Base-by-base conservation (phyloP, 2,797 vertebrate species). In the Agapornis canus region DNA sequence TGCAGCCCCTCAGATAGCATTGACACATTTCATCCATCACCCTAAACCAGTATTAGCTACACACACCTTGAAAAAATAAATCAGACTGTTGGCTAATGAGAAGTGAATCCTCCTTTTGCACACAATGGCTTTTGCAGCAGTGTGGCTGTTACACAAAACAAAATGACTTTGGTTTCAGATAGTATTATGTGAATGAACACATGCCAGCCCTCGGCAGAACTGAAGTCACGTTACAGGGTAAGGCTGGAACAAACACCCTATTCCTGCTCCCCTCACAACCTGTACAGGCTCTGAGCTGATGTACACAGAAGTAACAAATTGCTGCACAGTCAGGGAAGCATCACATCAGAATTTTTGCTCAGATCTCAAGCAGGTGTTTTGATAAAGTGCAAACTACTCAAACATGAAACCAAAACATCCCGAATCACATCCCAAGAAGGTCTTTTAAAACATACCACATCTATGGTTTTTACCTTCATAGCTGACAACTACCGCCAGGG, bases 301-400 rank as follows among this genome's bases (percentile, higher is more conserved):
- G 6, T 19, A n/a, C 83, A 61, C 56, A 57, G 51, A 63, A 71
- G 15, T 32, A 49, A 52, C 5, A 57, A 54, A 73, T 1, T 19
- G 37, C 77, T 83, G 75, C 77, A 37, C 1, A 51, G 29, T 29
- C 11, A 10, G 60, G 56, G 42, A 89, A 79, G 57, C 0, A 0
- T 45, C 86, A 51, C 42, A 56, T 54, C 19, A 39, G 12, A 8
- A 20, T 71, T 70, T 83, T 66, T 94, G 61, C 84, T 86, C 57
- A 61, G 69, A 86, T 94, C 77, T 94, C 72, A 89, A 83, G 70
- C 45, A 91, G 54, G 1, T 65, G 37, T 40, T 90, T 63, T 90
- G 84, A 37, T 90, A 71, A 95, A 95, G 87, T 78, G 75, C 84
- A 83, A 89, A 87, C 80, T 39, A 66, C 54, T 83, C 57, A 60